Base-by-base conservation (phyloP, 2,888 invertebrate species). In the Trichopria drosophilae region DNA sequence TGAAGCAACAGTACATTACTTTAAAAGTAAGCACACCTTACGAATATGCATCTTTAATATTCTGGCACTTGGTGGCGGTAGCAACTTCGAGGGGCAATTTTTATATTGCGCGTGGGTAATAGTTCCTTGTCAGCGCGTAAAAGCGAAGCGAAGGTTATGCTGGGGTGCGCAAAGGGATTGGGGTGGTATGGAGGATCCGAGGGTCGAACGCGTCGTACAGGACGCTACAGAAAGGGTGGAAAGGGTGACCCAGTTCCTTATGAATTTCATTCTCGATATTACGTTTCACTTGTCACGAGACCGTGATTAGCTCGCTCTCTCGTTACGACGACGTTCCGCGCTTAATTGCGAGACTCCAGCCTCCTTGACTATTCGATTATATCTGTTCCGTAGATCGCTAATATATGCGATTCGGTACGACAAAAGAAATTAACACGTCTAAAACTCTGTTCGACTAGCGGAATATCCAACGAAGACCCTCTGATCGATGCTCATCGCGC, bases 11-110 rank as follows among this genome's bases (percentile, higher is more conserved):
- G n/a, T n/a, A n/a, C n/a, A n/a, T n/a, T n/a, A n/a, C n/a, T n/a
- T n/a, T n/a, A n/a, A n/a, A n/a, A n/a, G n/a, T n/a, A n/a, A n/a
- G n/a, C n/a, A n/a, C n/a, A n/a, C n/a, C n/a, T n/a, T n/a, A n/a
- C n/a, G n/a, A n/a, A n/a, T n/a, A n/a, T n/a, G n/a, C n/a, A n/a
- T n/a, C n/a, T n/a, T n/a, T n/a, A n/a, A n/a, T n/a, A n/a, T n/a
- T n/a, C n/a, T n/a, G n/a, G n/a, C n/a, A n/a, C n/a, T n/a, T n/a
- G n/a, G n/a, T 60, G 44, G 58, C 56, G 57, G 58, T 59, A 55
- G 62, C 60, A 58, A 57, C 63, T 60, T 64, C 65, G 65, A 65
- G 65, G 65, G 59, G 64, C 63, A 64, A 65, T 65, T 60, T 57
- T 65, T 65, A 63, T 59, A 61, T 63, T 64, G 60, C 43, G 51